phyloP scores from a whole-genome alignment of 2,113 vertebrate species.

The Limanda limanda region DNA sequence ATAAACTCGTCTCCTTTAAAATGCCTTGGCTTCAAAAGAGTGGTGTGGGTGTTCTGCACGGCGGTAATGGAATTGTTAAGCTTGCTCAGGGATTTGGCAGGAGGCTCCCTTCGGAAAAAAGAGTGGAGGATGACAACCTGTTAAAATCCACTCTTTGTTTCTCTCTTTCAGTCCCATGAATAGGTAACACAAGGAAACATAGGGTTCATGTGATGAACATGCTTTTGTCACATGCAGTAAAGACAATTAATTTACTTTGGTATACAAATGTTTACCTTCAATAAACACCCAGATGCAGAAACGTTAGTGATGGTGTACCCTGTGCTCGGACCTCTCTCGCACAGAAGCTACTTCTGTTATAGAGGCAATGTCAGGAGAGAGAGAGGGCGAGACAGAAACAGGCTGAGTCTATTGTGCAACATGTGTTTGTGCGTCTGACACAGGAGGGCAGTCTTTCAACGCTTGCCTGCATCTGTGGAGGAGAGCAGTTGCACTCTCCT shows the following conservation, averaged over 20 bases:
- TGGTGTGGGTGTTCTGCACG: conserved; percentile 73
- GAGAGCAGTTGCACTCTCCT: conserved; percentile 6
- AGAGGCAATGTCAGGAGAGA: conserved; percentile 9
- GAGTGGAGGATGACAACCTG: conserved; percentile 73
- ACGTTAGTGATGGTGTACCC: background rate
- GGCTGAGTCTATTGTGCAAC: conserved; percentile 42
- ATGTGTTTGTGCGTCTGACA: conserved; percentile 74
- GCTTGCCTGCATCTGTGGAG: conserved; percentile 26
- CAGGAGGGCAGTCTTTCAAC: conserved; percentile 84
- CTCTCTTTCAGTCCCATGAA: conserved; percentile 31
- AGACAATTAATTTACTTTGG: background rate
- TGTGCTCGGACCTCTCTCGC: conserved; percentile 6
- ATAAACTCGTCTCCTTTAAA: conserved; percentile 76
- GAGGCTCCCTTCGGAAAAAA: conserved; percentile 60
- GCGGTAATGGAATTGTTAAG: conserved; percentile 76
- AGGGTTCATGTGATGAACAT: background rate
- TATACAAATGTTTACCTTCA: conserved; percentile 12
- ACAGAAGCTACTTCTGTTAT: conserved; percentile 19
- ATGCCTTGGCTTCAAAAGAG: conserved; percentile 76
- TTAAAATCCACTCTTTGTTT: conserved; percentile 58
- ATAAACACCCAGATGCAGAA: background rate
- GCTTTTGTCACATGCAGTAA: conserved; percentile 6
- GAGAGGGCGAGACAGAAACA: conserved; percentile 1
- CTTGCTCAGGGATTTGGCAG: conserved; percentile 72
- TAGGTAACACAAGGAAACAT: conserved; percentile 22